phyloP scores from a whole-genome alignment of 2,888 invertebrate species.

The Hecatera dysodea region DNA sequence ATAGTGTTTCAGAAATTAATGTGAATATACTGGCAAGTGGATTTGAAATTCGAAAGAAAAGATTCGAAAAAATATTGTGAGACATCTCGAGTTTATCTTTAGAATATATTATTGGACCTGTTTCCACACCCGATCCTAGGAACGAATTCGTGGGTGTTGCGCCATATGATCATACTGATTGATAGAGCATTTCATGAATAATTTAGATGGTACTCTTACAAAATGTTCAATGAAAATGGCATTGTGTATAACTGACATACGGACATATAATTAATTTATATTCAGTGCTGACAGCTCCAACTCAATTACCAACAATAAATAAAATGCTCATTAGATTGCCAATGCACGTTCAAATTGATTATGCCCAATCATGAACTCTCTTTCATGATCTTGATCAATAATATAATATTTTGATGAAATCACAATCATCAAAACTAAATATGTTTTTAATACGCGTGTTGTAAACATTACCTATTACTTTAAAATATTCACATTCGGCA shows the following conservation, averaged over 20 bases:
- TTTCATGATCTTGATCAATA: conserved; percentile 22
- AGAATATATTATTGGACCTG: conserved; percentile 26
- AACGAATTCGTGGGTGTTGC: conserved; percentile 8
- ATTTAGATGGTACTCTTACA: neutral
- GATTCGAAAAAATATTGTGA: conserved; percentile 17
- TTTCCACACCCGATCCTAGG: conserved; percentile 22
- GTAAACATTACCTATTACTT: conserved; percentile 25
- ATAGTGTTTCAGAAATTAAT: conserved; percentile 4
- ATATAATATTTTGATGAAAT: conserved; percentile 35
- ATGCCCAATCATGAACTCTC: conserved; percentile 29
- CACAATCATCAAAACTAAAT: conserved; percentile 25
- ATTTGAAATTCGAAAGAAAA: too few species aligned
- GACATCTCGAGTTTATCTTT: conserved; percentile 9
- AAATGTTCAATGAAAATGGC: conserved; percentile 7
- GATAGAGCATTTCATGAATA: conserved; percentile 11
- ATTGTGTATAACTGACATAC: conserved; percentile 2
- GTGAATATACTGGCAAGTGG: neutral
- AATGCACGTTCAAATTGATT: conserved; percentile 27
- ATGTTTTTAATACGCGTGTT: conserved; percentile 20
- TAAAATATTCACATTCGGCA: conserved; percentile 28
- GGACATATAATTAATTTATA: conserved; percentile 31
- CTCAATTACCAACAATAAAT: conserved; percentile 33
- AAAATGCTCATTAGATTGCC: conserved; percentile 29
- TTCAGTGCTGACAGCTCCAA: conserved; percentile 34
- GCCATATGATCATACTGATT: conserved; percentile 9